Evolutionary conservation across 2,797 vertebrate genomes (phyloP).

Genomic region (Amniataba percoides): DNA sequence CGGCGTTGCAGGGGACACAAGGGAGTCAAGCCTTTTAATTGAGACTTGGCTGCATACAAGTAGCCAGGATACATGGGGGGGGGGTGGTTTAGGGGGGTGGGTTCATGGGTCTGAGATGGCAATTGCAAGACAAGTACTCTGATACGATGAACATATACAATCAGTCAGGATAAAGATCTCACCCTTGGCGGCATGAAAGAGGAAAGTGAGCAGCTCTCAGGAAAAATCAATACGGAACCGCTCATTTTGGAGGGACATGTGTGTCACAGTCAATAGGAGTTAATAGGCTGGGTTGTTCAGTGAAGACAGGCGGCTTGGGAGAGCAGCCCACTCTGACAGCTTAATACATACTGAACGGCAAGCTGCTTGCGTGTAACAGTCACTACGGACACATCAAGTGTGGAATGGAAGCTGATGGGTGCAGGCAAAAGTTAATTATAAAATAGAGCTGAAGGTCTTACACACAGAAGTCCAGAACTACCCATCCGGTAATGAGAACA

Average conservation of each 20-base stretch:
- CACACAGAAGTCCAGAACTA: slow-evolving; percentile 78
- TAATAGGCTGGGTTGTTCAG: slow-evolving; percentile 96
- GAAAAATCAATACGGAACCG: slow-evolving; percentile 98
- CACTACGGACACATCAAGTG: slow-evolving; percentile 80
- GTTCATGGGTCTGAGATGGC: slow-evolving; percentile 80
- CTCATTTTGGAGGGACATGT: slow-evolving; percentile 99
- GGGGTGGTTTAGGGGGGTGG: slow-evolving; percentile 11
- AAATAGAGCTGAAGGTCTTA: slow-evolving; percentile 82
- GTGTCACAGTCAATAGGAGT: slow-evolving; percentile 99
- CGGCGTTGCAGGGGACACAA: slow-evolving; percentile 83
- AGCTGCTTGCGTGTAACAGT: slow-evolving; percentile 79
- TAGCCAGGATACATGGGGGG: slow-evolving; percentile 85
- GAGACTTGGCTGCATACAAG: slow-evolving; percentile 85
- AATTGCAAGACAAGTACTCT: slow-evolving; percentile 69
- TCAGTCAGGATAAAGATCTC: slow-evolving; percentile 99
- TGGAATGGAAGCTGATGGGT: slow-evolving; percentile 81
- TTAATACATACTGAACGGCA: slow-evolving; percentile 89
- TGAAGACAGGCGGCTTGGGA: slow-evolving; percentile 90
- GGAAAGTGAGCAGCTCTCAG: slow-evolving; percentile 96
- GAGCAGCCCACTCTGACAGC: slow-evolving; percentile 84
- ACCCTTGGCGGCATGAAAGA: slow-evolving; percentile 91
- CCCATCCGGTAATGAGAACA: slow-evolving; percentile 77
- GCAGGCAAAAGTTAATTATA: slow-evolving; percentile 86
- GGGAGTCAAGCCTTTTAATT: slow-evolving; percentile 87
- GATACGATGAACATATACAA: slow-evolving; percentile 92